Percentiles rank a stretch among this genome's conserved stretches.
Evolutionary conservation across 1,140 invertebrate genomes (phyloP).

Genomic region (Cepaea nemoralis): DNA sequence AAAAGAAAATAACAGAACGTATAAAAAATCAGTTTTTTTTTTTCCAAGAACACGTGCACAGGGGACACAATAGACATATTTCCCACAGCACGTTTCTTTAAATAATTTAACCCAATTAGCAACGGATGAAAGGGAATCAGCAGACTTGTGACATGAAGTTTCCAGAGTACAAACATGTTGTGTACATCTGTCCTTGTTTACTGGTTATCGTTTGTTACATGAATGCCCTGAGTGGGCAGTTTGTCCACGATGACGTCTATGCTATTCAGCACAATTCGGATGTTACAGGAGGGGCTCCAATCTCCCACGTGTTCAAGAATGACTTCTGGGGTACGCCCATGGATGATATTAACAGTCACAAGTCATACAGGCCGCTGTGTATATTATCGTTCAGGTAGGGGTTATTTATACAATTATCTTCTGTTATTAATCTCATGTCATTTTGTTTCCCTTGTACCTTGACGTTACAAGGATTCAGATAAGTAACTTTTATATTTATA

Average conservation of each 20-base stretch:
- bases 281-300: conserved; percentile 85
- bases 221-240: conserved; percentile 88
- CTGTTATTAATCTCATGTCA: no score
- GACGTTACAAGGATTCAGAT: no score
- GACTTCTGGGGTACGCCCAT: conserved; percentile 98
- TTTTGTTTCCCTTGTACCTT: no score
- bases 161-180: not conserved
- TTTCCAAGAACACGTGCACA: no score
- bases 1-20: no score
- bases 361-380: conserved; percentile 92
- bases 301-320: conserved; percentile 89
- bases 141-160: not conserved
- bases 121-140: no score
- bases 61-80: no score
- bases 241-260: conserved; percentile 95
- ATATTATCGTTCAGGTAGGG: conserved; percentile 86
- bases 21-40: no score
- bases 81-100: no score
- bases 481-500: no score
- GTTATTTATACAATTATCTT: no score
- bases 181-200: conserved; percentile 43
- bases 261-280: conserved; percentile 95
- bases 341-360: conserved; percentile 88
- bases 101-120: no score
- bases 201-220: conserved; percentile 75